Base-by-base conservation (phyloP, 2,797 vertebrate species). In the Malurus splendens region DNA sequence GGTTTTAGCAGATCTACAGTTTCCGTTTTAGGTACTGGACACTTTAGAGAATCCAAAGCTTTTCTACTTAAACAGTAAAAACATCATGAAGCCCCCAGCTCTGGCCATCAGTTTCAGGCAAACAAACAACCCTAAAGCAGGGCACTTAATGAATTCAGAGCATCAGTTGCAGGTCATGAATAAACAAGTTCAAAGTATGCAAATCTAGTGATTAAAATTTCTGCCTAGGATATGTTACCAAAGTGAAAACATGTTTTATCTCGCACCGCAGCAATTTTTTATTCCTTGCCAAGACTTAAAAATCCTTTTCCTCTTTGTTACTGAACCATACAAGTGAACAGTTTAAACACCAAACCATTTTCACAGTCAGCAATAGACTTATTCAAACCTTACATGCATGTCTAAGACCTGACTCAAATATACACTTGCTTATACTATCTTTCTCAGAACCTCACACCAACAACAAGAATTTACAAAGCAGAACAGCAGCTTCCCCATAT, bases 131-230 rank as follows among this genome's bases (percentile, higher is more conserved):
- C 28, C 44, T 45, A 62, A 33, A 87, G 51, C 79, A 61, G 36
- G 25, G 19, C 14, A 48, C 13, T 9, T n/a, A 42, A 73, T 24
- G 30, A 85, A 71, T 19, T 50, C n/a, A 51, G 38, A 89, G 45
- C 85, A 91, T 45, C 66, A 41, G 32, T 30, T 52, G 54, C 42
- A 86, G 60, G 36, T 45, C 76, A 75, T 67, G 72, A 89, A 93
- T 48, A 86, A 60, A 60, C 36, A 65, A 86, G 86, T 72, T 91
- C 72, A 93, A 92, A 89, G 85, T 3, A 93, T 75, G 85, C 80
- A 90, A 89, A 91, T 77, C 59, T 9, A 75, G 44, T 1, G 6
- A 93, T 38, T 90, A 81, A 56, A 70, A 89, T 70, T 87, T 91
- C 86, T 70, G 70, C 79, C 76, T 36, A 54, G 28, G 68, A 82